Evolutionary conservation across 2,113 vertebrate species (phyloP), one percentile per base, ranked within the genome.

Genomic region (Passer domesticus): DNA sequence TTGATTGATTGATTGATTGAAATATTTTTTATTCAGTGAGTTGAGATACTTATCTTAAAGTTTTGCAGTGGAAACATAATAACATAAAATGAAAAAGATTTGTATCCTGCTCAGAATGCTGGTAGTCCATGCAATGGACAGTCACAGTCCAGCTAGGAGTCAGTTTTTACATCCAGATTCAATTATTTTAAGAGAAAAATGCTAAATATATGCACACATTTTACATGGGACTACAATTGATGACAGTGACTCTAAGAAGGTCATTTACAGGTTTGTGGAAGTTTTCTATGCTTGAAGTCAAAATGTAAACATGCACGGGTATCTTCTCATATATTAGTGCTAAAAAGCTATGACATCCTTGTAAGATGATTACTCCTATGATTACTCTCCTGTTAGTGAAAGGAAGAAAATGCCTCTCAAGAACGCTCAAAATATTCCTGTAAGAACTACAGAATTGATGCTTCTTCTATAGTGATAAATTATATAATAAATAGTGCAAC

Each of bases 271-370:
- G 13, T 33, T 70, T 50, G 7, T 43, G 30, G 10, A 89, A 46
- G 8, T 60, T 56, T 56, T 33, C 22, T 72, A 8, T 50, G 15
- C 27, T 33, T 27, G 58, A 87, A 75, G 10, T 35, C 1, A 80
- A 67, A 72, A 53, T 15, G 4, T 58, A 37, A 63, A 30, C 4
- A 41, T 9, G 2, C 0, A 3, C 1, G 41, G 13, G 2, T 24
- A 12, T 19, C 6, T 60, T 49, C 39, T 24, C 9, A 41, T 27
- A 16, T 16, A 27, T 41, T 68, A 7, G 9, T 58, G 16, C 2
- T 37, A 16, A 63, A 81, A 35, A 68, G 1, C 3, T 15, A 37
- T 43, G 5, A 7, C 19, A 62, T 39, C 2, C 9, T 9, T 30
- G 8, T 12, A 49, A 31, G 9, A 24, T 41, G 5, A 35, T 33